Base-by-base conservation (phyloP, 2,797 vertebrate species). In the Poeciliopsis infans region DNA sequence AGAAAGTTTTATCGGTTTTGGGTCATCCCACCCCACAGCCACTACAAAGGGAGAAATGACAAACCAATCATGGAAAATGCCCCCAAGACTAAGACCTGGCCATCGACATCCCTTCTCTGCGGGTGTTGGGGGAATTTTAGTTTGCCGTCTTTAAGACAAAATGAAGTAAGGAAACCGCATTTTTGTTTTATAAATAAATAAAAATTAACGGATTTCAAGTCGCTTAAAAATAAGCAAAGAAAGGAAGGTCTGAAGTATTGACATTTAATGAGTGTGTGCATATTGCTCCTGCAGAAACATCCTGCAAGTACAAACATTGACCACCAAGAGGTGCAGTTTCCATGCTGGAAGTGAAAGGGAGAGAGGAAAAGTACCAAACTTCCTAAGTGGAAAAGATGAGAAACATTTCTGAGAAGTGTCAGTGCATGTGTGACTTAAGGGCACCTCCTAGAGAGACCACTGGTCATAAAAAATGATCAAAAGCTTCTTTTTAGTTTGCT, bases 311-410 rank as follows among this genome's bases (percentile, higher is more conserved):
- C 36, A 31, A 3, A 16, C 1, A 68, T 6, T 64, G 68, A 28
- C 81, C 93, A 88, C 79, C 20, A 45, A 0, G 89, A 64, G 90
- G 81, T 73, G 83, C 87, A 53, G 31, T 85, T 82, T 78, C 31
- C 86, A 45, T 77, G 59, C 53, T 3, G 73, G 43, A 82, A n/a
- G 39, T 0, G 31, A 10, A 10, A 43, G 1, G 1, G 51, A 55
- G 6, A 83, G 51, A 81, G 89, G 84, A 92, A 92, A 92, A 94
- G 72, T 91, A 86, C 90, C 79, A 39, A 45, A 76, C 78, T 80
- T 86, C 80, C 79, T 69, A 41, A 49, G 79, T 39, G 77, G 83
- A 81, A 86, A 82, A 86, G 83, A 76, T 28, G 36, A 79, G 79
- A 74, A 77, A 81, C 46, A 45, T 85, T 93, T 92, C 88, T 66